phyloP scores from a whole-genome alignment of 2,888 invertebrate species.

The Eupeodes latifasciatus region DNA sequence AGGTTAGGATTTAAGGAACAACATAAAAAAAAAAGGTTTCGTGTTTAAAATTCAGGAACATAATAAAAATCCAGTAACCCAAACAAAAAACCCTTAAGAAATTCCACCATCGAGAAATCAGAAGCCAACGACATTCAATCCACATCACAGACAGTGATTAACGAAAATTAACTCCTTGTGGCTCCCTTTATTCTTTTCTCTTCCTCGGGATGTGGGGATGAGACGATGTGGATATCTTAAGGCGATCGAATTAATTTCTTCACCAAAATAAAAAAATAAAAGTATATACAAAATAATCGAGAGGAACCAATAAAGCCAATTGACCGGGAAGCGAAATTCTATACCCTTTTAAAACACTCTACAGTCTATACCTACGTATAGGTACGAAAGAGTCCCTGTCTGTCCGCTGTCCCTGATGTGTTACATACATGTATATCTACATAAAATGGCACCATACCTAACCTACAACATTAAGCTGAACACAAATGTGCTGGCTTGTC shows the following conservation, averaged over 20 bases:
- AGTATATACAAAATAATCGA: conserved; percentile 22
- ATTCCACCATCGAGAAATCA: conserved; percentile 49
- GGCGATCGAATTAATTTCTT: conserved; percentile 75
- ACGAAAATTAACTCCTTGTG: conserved; percentile 75
- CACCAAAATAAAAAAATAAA: conserved; percentile 41
- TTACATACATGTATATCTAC: neutral
- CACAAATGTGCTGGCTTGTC: conserved; percentile 76
- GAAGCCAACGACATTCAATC: conserved; percentile 74
- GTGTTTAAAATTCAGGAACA: conserved; percentile 49
- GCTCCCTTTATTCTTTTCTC: conserved; percentile 36
- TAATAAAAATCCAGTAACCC: conserved; percentile 37
- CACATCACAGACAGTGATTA: conserved; percentile 73
- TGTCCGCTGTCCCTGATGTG: neutral
- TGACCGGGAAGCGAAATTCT: conserved; percentile 70
- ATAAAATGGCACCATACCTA: conserved; percentile 44
- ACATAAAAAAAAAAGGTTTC: neutral
- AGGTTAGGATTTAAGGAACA: neutral
- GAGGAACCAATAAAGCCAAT: conserved; percentile 56
- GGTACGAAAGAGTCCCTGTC: conserved; percentile 1
- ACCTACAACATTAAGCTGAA: conserved; percentile 9
- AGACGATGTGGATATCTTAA: conserved; percentile 72
- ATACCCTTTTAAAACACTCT: conserved; percentile 64
- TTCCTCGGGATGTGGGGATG: conserved; percentile 42
- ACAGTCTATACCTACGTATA: conserved; percentile 26
- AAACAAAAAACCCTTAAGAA: neutral